Base-by-base conservation (phyloP, 2,797 vertebrate genomes). In the Sebastes taczanowskii region DNA sequence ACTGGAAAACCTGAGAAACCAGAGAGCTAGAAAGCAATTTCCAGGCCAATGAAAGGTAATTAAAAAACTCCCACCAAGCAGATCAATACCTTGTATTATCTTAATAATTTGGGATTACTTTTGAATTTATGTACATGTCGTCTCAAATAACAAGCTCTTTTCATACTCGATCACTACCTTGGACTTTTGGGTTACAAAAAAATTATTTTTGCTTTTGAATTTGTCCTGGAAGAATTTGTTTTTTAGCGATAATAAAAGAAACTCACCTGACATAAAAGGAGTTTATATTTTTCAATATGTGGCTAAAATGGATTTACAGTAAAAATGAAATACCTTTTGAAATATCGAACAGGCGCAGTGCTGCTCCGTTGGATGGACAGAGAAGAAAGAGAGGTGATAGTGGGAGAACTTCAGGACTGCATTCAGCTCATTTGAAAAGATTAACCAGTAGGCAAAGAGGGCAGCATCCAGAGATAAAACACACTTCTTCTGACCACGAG, bases 361-460 rank as follows among this genome's bases (percentile, higher is more conserved):
- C 75, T 74, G 35, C 38, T 77, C 74, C 67, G 62, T 74, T 56
- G 82, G 77, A 68, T 38, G 71, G 74, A 77, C 78, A 66, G 46
- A 86, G 83, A 88, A 56, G 67, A 27, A 23, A 56, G 16, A 71
- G 80, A 68, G 49, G 16, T 46, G 14, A 46, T 46, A 13, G 63
- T 38, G 35, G 68, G 74, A 70, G 72, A 82, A 76, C 72, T 83
- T 3, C 4, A 63, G 62, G 82, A 81, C 66, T 66, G 25, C 73
- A 66, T 56, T 71, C 60, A 74, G 53, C 55, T 88, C 4, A 76
- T 86, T 83, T 77, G 22, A 87, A 82, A 82, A 81, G 76, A 60
- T 87, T 66, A 84, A 83, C 22, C 4, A 4, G 67, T 38, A 60
- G 74, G 78, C 77, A 80, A 67, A 68, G 80, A 70, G 25, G 64